Evolutionary conservation across 1,140 invertebrate species (phyloP).

Genomic region (Drosophila ambigua): DNA sequence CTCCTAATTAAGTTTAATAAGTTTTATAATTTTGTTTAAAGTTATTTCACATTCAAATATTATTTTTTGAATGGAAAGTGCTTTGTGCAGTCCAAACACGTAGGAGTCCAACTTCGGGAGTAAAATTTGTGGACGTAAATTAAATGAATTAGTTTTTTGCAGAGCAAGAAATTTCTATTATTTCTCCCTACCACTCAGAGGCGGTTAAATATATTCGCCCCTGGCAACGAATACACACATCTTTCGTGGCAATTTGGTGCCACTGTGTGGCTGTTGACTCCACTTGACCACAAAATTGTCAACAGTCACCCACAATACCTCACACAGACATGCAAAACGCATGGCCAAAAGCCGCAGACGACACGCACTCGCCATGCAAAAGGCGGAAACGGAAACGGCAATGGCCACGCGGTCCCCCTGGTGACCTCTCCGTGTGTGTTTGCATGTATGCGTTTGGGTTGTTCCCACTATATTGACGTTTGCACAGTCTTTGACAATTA

Average conservation of each 20-base stretch:
- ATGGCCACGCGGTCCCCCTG: conserved; percentile 22
- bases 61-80: not conserved
- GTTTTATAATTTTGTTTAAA: conserved; percentile 5
- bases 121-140: not conserved
- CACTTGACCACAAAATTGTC: conserved; percentile 72
- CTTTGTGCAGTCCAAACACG: conserved; percentile 4
- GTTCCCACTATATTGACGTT: conserved; percentile 35
- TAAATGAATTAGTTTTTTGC: not conserved
- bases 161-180: not conserved
- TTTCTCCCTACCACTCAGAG: not conserved
- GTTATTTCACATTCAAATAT: conserved; percentile 21
- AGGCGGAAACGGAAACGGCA: conserved; percentile 69
- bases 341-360: conserved; percentile 59
- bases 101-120: conserved; percentile 15
- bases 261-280: conserved; percentile 61
- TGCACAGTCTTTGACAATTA: conserved; percentile 65
- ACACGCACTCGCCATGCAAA: conserved; percentile 60
- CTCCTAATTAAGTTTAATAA: conserved; percentile 17
- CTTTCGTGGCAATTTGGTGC: conserved; percentile 47
- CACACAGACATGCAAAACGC: conserved; percentile 19
- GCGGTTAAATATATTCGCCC: not conserved
- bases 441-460: conserved; percentile 9
- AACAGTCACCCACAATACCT: conserved; percentile 45
- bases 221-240: not conserved
- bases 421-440: conserved; percentile 13